Evolutionary conservation across 2,888 invertebrate genomes (phyloP), one percentile per base, ranked within the genome.

Genomic region (Allophyes oxyacanthae): DNA sequence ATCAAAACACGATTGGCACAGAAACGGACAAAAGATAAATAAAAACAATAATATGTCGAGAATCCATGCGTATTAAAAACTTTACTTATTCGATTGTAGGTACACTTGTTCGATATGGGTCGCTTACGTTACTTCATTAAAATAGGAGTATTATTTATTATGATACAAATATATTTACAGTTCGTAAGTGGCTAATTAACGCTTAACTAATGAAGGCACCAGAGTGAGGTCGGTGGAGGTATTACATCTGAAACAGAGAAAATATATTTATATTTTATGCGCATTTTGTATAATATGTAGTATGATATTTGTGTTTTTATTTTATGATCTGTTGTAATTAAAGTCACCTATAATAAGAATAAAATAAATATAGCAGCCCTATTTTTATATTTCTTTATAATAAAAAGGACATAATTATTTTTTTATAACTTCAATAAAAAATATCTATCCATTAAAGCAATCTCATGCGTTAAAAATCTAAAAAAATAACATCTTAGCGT

Each of bases 151-250:
- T 86, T 88, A 84, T 83, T 69, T 83, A 80, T 81, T 91, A 91
- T 89, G 73, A 85, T 92, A 91, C 90, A 92, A 81, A 77, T 73
- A 79, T 92, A 92, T 92, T 85, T 92, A 92, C 92, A 92, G 65
- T 81, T 86, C 86, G 87, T 87, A 86, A 84, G 85, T 87, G 77
- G 73, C 80, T 80, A 86, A 82, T 81, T 80, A 86, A 82, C 81
- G 80, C 85, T 88, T 86, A 82, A 86, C 88, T 92, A 90, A 87
- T 83, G 91, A 93, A 93, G 93, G 94, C 93, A 94, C 93, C 94
- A 87, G 88, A 86, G 87, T 92, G 92, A 92, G 93, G 92, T 92
- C 92, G 93, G 93, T 92, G 93, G 93, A 91, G 92, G 87, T 88
- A 76, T 83, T 83, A 88, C 81, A 90, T 79, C 92, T 92, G 90